Conservation (phyloP, 2,888 invertebrate genomes). For the Philereme transversata region DNA sequence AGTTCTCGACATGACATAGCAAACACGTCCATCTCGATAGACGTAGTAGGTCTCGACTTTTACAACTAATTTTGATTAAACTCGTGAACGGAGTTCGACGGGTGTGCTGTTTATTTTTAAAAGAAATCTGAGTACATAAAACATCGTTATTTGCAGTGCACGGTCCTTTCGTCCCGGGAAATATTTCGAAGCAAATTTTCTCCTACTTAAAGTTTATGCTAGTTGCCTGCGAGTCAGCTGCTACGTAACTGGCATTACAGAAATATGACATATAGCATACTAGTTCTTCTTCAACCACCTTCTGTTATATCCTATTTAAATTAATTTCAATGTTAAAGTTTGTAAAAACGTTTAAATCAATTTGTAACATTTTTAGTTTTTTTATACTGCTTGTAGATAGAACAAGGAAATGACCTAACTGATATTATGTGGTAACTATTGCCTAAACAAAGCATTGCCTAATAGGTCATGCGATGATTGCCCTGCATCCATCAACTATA, state of each 20-base stretch:
- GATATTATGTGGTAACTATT: no score
- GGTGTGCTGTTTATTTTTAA: conserved; percentile 48
- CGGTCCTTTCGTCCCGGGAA: conserved; percentile 59
- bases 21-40: conserved; percentile 46
- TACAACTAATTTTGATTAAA: conserved; percentile 59
- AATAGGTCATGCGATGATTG: no score
- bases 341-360: no score
- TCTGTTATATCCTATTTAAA: conserved; percentile 37
- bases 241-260: conserved; percentile 58
- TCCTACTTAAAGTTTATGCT: conserved; percentile 68
- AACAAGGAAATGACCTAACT: no score
- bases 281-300: conserved; percentile 49
- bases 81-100: conserved; percentile 46
- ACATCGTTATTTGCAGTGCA: conserved; percentile 61
- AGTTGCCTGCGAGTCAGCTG: conserved; percentile 69
- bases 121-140: conserved; percentile 57
- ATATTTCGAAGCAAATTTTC: conserved; percentile 69
- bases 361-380: no score
- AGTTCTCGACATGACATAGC: conserved; percentile 37
- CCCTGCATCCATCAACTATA: no score
- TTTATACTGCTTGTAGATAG: no score
- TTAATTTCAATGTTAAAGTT: no score
- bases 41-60: conserved; percentile 39
- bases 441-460: no score
- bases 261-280: conserved; percentile 52